Percentiles rank a stretch among this genome's conserved stretches.
These are phyloP conservation scores for Cygnus atratus DNA, from an alignment of 2,113 vertebrate genomes.

Conservation along the genomic window DNA sequence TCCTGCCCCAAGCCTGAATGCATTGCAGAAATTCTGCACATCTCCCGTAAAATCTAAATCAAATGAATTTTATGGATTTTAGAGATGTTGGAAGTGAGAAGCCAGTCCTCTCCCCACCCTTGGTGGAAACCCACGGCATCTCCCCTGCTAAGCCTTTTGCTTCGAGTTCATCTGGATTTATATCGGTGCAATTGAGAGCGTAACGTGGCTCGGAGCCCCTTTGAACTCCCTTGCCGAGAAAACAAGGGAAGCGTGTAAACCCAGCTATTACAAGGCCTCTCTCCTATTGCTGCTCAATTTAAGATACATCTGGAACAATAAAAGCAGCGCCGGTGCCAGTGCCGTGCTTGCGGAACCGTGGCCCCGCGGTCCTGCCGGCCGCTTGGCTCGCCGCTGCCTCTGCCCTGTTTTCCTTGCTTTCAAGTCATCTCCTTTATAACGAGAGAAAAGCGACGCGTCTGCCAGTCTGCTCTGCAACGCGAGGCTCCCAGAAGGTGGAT, in stretches of 20 bases:
- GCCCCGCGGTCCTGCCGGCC: neutral
- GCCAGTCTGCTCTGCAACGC: neutral
- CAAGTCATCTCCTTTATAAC: neutral
- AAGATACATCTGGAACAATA: constrained; percentile 27
- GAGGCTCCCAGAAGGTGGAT: constrained; percentile 2
- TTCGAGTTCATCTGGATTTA: constrained; percentile 7
- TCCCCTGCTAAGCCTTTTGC: neutral
- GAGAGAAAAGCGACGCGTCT: neutral
- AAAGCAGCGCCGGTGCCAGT: neutral
- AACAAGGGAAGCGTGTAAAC: neutral
- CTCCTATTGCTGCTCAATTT: neutral
- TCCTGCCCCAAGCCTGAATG: fast-evolving
- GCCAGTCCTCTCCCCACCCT: neutral
- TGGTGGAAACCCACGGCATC: neutral
- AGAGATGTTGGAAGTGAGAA: neutral
- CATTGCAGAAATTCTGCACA: neutral
- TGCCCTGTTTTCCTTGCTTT: neutral
- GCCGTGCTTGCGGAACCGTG: neutral
- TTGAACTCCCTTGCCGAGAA: neutral
- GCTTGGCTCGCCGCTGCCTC: neutral
- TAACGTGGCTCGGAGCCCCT: neutral
- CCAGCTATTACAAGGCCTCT: neutral
- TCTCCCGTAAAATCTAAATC: neutral
- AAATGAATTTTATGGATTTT: neutral
- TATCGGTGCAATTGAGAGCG: neutral